These are phyloP conservation scores for Nymphalis polychloros DNA, from an alignment of 2,888 invertebrate genomes.

Conservation along the genomic window DNA sequence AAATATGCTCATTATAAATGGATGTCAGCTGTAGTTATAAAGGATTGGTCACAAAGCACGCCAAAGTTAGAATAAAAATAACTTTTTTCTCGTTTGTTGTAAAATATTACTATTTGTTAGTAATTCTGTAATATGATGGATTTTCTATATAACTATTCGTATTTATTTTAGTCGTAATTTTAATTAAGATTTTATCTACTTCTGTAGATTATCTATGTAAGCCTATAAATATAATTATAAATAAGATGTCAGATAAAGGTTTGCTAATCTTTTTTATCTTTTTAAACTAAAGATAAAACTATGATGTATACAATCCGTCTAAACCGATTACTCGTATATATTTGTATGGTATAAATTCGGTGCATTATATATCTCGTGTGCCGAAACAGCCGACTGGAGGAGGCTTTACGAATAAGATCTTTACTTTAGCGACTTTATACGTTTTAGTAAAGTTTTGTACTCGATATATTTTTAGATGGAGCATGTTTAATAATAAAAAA, in stretches of 20 bases:
- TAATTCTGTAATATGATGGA: constrained; percentile 14
- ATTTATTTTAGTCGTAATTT: constrained; percentile 35
- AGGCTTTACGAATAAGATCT: constrained; percentile 48
- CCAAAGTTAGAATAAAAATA: constrained; percentile 63
- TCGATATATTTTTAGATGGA: constrained; percentile 56
- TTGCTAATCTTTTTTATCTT: constrained; percentile 33
- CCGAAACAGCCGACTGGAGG: constrained; percentile 39
- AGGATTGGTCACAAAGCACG: constrained; percentile 68
- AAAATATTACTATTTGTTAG: constrained; percentile 16
- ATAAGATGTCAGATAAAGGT: constrained; percentile 10
- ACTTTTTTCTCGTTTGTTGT: constrained; percentile 18
- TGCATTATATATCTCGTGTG: constrained; percentile 33
- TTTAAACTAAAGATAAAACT: constrained; percentile 33
- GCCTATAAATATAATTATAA: constrained; percentile 9
- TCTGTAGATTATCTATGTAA: constrained; percentile 8
- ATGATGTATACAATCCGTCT: constrained; percentile 30
- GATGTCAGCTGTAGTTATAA: constrained; percentile 27
- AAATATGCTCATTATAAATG: constrained; percentile 7
- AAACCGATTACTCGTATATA: constrained; percentile 26
- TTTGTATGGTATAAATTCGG: constrained; percentile 31
- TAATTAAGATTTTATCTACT: constrained; percentile 15
- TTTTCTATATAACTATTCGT: constrained; percentile 26
- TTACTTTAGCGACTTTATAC: constrained; percentile 53
- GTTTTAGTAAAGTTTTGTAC: constrained; percentile 49
- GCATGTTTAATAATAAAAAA: constrained; percentile 76